Conservation (phyloP, 2,113 vertebrate species). For the Orthonyx spaldingii region DNA sequence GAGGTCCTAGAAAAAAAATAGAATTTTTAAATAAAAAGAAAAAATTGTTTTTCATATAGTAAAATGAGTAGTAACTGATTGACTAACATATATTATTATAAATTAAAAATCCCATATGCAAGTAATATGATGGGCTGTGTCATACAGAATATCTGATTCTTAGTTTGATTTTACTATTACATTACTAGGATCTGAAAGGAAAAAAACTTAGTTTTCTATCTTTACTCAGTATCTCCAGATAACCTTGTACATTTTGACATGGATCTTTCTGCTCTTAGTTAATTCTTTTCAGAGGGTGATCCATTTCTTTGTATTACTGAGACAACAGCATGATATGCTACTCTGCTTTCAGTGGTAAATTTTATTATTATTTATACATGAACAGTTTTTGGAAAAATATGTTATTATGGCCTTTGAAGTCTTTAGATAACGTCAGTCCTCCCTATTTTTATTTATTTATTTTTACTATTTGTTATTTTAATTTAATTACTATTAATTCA, state of each 20-base stretch:
- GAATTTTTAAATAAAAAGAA: background rate
- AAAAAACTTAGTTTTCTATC: background rate
- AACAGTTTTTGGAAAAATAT: background rate
- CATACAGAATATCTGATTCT: background rate
- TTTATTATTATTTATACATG: background rate
- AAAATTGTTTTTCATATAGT: background rate
- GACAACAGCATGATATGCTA: background rate
- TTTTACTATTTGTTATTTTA: background rate
- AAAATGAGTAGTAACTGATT: background rate
- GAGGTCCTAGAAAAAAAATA: background rate
- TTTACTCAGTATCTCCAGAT: background rate
- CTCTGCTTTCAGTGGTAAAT: background rate
- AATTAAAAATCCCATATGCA: background rate
- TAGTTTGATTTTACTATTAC: background rate
- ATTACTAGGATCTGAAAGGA: background rate
- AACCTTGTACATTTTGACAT: background rate
- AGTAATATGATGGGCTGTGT: background rate
- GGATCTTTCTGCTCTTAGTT: background rate
- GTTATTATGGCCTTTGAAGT: background rate
- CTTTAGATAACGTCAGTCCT: background rate
- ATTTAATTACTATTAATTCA: background rate
- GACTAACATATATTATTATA: background rate
- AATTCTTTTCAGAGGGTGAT: background rate
- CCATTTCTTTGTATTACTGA: background rate
- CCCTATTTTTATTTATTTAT: background rate